phyloP scores from a whole-genome alignment of 2,113 vertebrate species.

The Hydrolagus affinis region DNA sequence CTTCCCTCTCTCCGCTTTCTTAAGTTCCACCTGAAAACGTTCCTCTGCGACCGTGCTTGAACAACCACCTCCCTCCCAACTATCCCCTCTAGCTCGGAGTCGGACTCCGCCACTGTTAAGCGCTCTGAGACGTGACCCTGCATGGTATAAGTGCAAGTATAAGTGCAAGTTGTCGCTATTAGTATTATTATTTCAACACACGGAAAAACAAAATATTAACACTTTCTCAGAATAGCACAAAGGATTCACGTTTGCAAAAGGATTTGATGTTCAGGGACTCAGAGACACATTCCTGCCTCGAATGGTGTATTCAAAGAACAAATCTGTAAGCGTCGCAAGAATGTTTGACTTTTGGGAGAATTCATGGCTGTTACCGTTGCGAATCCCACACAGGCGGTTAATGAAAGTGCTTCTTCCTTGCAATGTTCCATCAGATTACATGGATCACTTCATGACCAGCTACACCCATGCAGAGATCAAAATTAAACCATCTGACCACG shows the following conservation, averaged over 20 bases:
- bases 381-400: background rate
- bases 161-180: no score
- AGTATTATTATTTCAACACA: background rate
- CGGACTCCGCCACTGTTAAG: no score
- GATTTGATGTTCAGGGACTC: background rate
- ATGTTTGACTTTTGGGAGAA: background rate
- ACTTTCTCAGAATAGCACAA: background rate
- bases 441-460: background rate
- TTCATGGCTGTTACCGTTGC: background rate
- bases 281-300: background rate
- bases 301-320: constrained; percentile 19
- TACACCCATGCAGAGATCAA: background rate
- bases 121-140: no score
- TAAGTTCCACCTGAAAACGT: no score
- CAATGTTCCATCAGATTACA: constrained; percentile 16
- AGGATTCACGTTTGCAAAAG: background rate
- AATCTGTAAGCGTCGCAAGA: background rate
- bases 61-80: background rate
- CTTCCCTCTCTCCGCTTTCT: no score
- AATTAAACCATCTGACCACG: constrained; percentile 20
- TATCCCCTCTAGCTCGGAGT: no score
- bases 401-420: background rate
- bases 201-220: background rate
- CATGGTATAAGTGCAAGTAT: no score
- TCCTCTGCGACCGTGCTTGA: no score